Conservation (phyloP, 2,888 invertebrate genomes). For the Pseudococcus longispinus region DNA sequence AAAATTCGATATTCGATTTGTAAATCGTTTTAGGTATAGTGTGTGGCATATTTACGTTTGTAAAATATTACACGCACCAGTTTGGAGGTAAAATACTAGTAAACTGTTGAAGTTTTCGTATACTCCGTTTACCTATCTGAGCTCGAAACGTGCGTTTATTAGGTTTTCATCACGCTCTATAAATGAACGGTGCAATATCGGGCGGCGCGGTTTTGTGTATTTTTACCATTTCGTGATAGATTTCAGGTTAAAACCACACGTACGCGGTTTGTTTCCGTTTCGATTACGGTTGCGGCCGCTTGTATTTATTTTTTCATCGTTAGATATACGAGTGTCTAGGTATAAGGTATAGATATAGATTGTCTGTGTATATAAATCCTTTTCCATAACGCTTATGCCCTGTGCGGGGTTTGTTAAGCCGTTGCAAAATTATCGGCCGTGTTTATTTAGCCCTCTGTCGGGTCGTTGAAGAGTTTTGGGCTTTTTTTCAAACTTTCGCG, state of each 20-base stretch:
- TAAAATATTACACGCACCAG: not conserved
- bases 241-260: conserved; percentile 6
- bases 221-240: conserved; percentile 5
- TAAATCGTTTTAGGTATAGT: not conserved
- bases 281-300: not conserved
- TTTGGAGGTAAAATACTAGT: not conserved
- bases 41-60: not conserved
- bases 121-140: not conserved
- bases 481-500: not conserved
- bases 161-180: not conserved
- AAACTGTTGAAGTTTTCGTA: not conserved
- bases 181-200: not conserved
- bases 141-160: not conserved
- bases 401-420: not conserved
- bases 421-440: not conserved
- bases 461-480: not conserved
- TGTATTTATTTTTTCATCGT: conserved; percentile 9
- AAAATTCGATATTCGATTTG: not conserved
- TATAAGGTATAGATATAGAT: not conserved
- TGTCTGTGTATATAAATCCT: not conserved
- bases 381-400: not conserved
- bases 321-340: not conserved
- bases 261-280: conserved; percentile 11
- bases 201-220: not conserved
- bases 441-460: not conserved